phyloP scores from a whole-genome alignment of 2,113 vertebrate genomes.

The Sitta europaea region DNA sequence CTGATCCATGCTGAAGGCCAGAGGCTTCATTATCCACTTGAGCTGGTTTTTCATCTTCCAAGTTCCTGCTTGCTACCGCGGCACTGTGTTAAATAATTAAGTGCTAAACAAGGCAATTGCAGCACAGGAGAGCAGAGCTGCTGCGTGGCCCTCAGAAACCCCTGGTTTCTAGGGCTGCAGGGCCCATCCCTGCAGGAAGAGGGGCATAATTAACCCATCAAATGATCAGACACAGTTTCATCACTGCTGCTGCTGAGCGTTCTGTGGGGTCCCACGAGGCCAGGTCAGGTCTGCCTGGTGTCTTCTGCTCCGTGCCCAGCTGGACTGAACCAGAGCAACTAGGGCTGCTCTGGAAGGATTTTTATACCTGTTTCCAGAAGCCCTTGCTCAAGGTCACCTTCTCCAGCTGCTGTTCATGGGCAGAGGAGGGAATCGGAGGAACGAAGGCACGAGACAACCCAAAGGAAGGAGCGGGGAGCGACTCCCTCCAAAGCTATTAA shows the following conservation, averaged over 20 bases:
- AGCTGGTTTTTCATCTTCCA: not conserved
- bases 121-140: not conserved
- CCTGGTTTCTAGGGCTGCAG: not conserved
- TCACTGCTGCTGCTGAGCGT: not conserved
- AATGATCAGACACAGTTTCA: not conserved
- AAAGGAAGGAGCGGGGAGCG: slow-evolving; percentile 9
- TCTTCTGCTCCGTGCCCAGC: accelerated
- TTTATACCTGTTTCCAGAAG: not conserved
- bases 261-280: not conserved
- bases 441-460: not conserved
- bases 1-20: not conserved
- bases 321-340: not conserved
- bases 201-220: slow-evolving; percentile 39
- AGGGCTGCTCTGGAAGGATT: not conserved
- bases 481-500: slow-evolving; percentile 61
- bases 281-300: not conserved
- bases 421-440: not conserved
- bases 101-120: not conserved
- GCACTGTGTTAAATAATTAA: not conserved
- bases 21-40: slow-evolving; percentile 29
- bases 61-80: not conserved
- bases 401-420: not conserved
- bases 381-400: slow-evolving; percentile 47
- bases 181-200: not conserved
- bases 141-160: not conserved